Base-by-base conservation (phyloP, 1,140 invertebrate genomes). In the Apis mellifera region DNA sequence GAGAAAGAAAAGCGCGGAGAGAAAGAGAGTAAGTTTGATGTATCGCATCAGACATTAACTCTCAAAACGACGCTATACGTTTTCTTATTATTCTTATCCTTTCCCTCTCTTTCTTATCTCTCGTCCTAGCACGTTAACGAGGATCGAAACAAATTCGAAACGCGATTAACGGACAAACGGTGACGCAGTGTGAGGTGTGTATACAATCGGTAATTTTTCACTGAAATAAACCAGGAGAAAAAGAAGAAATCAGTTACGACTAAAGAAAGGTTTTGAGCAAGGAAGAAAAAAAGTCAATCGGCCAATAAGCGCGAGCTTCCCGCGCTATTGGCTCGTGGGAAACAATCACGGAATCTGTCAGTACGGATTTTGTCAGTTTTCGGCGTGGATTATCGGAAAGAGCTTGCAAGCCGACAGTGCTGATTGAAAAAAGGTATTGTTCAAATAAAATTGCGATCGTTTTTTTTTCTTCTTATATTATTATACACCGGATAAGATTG, bases 391-490 rank as follows among this genome's bases (percentile, higher is more conserved):
- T 76, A 5, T 71, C 15, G 48, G 26, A n/a, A 32, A 72, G 52
- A 21, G 60, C 12, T 52, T 23, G 52, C 26, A 15, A 42, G 42
- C 60, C n/a, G 52, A 23, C 52, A 32, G 32, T 66, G 72, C 72
- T 54, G 64, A 60, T n/a, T 65, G 26, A 17, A 21, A 21, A 76
- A 69, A 82, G 81, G 81, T 82, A 82, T 78, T 65, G 55, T 64
- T 64, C 50, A n/a, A 54, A 15, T 3, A 69, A 50, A 17, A 21
- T 62, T 48, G 48, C 26, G 48, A 26, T 42, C 60, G 7, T 50
- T 66, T 48, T 5, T 52, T 52, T n/a, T 9, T 21, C n/a, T n/a
- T 64, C 23, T n/a, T 15, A 15, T 13, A 15, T 13, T 42, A 42
- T 62, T 21, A 4, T 13, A 23, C 5, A 52, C 15, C 48, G 26